Base-by-base conservation (phyloP, 2,113 vertebrate genomes). In the Myrmophylax atrothorax region DNA sequence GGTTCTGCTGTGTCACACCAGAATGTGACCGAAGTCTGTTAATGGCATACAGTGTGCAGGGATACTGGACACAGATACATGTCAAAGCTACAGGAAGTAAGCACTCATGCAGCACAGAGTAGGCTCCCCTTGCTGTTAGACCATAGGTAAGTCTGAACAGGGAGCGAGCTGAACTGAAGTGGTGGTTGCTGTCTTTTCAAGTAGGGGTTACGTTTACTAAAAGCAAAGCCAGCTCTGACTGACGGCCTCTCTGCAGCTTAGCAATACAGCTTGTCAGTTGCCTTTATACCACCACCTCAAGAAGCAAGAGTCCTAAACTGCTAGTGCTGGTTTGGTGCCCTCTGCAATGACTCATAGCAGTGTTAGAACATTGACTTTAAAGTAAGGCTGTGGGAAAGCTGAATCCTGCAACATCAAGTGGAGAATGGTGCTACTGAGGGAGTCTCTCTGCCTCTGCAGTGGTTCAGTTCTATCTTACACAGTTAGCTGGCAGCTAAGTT, bases 41-140 rank as follows among this genome's bases (percentile, higher is more conserved):
- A 18, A 31, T 1, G 15, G 31, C 6, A 1, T 20, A 8, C 24
- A 25, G 37, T 1, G 0, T 37, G 20, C 6, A 14, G 47, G 25
- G 66, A 42, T 81, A 47, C 42, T 89, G 60, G 58, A n/a, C 35
- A 18, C 6, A 46, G 38, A 3, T 40, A 37, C 1, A 10, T 35
- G 33, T 63, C 33, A 88, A 59, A 53, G 26, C 76, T 73, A 17
- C 29, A 44, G 38, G 37, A 55, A 28, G 26, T 38, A 56, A n/a
- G 64, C 0, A 1, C 29, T 58, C 17, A 40, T 70, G 76, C 59
- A 44, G 46, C 24, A 9, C 22, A 22, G 18, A 50, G 31, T 46
- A 13, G 38, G 18, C 6, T 31, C 7, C 13, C 68, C 56, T 86
- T 52, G 44, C 47, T 60, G 10, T 33, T 85, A 68, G 82, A 38